Evolutionary conservation across 2,888 invertebrate genomes (phyloP).

Genomic region (Leuctra nigra): DNA sequence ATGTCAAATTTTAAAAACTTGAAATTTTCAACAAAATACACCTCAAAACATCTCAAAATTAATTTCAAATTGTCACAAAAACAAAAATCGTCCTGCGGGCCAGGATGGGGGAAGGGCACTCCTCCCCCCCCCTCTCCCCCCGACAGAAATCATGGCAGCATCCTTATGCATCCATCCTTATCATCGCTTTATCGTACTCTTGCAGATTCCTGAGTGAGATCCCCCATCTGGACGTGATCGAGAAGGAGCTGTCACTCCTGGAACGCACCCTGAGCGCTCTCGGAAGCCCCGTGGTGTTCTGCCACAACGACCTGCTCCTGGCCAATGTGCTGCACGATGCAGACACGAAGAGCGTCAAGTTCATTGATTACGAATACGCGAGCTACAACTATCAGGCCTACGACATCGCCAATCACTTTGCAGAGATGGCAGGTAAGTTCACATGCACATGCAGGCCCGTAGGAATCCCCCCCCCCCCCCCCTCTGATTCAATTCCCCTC

Average conservation of each 20-base stretch:
- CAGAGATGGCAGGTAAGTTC: conserved; percentile 85
- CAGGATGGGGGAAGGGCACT: no score
- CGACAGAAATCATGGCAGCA: no score
- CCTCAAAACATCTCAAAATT: no score
- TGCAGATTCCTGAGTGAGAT: conserved; percentile 60
- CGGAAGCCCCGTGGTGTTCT: conserved; percentile 78
- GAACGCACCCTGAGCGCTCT: conserved; percentile 55
- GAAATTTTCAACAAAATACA: no score
- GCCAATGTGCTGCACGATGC: conserved; percentile 84
- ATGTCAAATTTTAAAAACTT: no score
- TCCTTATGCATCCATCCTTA: no score
- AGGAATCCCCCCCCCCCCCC: no score
- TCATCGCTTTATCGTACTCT: no score
- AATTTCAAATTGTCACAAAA: no score
- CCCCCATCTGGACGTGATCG: conserved; percentile 57
- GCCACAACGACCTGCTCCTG: conserved; percentile 95
- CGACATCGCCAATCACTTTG: conserved; percentile 97
- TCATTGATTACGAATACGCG: conserved; percentile 98
- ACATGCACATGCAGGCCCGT: neutral
- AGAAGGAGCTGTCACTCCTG: conserved; percentile 60
- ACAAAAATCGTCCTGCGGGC: no score
- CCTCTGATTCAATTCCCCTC: no score
- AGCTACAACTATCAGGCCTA: conserved; percentile 89
- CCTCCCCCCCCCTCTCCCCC: no score
- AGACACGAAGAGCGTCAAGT: conserved; percentile 60